phyloP scores from a whole-genome alignment of 2,113 vertebrate species.

The Clarias magur region DNA sequence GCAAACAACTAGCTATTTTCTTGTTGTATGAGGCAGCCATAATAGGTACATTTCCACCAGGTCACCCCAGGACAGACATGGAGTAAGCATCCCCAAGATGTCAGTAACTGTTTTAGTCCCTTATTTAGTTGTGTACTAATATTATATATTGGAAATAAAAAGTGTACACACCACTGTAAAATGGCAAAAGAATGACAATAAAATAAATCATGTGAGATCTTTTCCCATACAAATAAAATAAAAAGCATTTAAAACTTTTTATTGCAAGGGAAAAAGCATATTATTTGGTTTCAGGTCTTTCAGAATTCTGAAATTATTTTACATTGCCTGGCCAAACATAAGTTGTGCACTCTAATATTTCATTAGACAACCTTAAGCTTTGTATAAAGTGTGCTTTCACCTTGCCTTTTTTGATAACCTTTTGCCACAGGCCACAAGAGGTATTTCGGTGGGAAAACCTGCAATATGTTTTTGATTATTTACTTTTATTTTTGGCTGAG shows the following conservation, averaged over 20 bases:
- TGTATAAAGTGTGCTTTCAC: no score
- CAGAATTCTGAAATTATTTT: no score
- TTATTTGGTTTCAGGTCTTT: no score
- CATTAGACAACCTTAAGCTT: no score
- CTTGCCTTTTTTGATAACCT: no score
- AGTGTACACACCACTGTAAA: neutral
- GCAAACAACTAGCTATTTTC: conserved; percentile 1
- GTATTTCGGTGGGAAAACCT: no score
- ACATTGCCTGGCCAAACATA: no score
- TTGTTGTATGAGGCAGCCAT: neutral
- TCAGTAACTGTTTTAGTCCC: neutral
- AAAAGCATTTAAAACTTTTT: neutral
- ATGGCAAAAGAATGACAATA: neutral
- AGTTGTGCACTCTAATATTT: no score
- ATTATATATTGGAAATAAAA: neutral
- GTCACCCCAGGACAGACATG: neutral
- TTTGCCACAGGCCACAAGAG: no score
- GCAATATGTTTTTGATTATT: no score
- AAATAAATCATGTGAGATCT: neutral
- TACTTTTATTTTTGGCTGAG: no score
- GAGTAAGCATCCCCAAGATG: neutral
- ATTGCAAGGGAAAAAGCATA: neutral
- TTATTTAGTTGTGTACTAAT: neutral
- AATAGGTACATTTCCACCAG: neutral
- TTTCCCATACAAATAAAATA: neutral